Evolutionary conservation across 1,140 invertebrate genomes (phyloP), one percentile per base, ranked within the genome.

Genomic region (Tenebrio molitor): DNA sequence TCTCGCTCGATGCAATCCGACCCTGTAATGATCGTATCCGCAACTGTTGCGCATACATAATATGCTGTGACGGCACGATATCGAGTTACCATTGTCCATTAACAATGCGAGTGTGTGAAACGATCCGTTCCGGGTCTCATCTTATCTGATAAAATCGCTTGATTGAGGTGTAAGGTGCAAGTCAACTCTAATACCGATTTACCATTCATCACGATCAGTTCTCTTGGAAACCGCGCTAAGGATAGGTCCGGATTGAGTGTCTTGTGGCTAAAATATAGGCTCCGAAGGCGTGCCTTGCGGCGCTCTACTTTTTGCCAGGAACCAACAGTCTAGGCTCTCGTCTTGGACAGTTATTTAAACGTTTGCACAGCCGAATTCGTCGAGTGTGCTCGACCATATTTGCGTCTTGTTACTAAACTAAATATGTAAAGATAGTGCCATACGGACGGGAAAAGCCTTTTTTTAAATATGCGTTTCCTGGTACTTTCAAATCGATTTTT

Each of bases 271-370:
- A 33, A 33, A 10, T 4, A 33, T 33, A 4, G 36, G 36, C 2
- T n/a, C 36, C 2, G 5, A 2, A 12, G 12, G 36, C 12, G 36
- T 2, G n/a, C 12, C 36, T n/a, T 39, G 36, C 36, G 36, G 29
- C 10, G 29, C 29, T 4, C 29, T n/a, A 10, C 4, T 4, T 33
- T 39, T 39, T 12, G 46, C 10, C 16, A 29, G 50, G 50, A 58
- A 58, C 50, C 50, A 58, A 25, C n/a, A 58, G 7, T 0, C 10
- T 21, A 29, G 3, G 25, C 25, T 29, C 3, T 29, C 25, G 25
- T 29, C 25, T 8, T 33, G 0, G 2, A 58, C 50, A 29, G 50
- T 58, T 58, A 58, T 58, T 15, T 23, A 58, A 58, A 58, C 50
- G 23, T 58, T 58, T 58, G 50, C 50, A 1, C n/a, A 25, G 8